Conservation (phyloP, 1,140 invertebrate genomes). For the Aradophagus sp. region DNA sequence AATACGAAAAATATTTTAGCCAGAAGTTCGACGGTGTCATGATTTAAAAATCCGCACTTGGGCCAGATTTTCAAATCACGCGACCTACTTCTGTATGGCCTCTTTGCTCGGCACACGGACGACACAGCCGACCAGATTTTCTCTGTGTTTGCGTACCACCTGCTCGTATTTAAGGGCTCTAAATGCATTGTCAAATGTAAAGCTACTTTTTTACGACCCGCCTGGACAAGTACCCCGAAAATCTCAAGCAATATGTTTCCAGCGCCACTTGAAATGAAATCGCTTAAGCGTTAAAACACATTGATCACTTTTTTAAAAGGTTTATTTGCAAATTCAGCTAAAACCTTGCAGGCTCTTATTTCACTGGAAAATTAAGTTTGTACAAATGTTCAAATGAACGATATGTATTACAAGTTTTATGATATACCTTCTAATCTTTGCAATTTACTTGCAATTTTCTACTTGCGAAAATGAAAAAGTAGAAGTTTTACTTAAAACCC, state of each 20-base stretch:
- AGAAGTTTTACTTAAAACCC: too few relatives aligned
- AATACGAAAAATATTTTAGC: background rate
- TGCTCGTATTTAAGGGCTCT: constrained; percentile 52
- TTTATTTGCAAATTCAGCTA: background rate
- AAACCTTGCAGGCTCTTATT: background rate
- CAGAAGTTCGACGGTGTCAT: constrained; percentile 41
- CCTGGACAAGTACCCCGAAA: constrained; percentile 28
- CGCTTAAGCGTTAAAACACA: constrained; percentile 15
- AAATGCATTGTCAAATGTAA: constrained; percentile 51
- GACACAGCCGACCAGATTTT: constrained; percentile 18
- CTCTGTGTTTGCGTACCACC: constrained; percentile 40
- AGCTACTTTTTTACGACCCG: constrained; percentile 50
- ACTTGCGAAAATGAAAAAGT: too few relatives aligned
- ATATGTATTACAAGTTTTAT: too few relatives aligned
- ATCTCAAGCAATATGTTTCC: constrained; percentile 33
- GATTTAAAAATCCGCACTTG: constrained; percentile 42
- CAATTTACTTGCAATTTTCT: too few relatives aligned
- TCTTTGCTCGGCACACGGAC: constrained; percentile 12
- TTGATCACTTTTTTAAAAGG: background rate
- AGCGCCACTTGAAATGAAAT: constrained; percentile 22
- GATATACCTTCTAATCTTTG: too few relatives aligned
- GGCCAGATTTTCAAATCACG: constrained; percentile 12
- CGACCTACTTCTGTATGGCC: constrained; percentile 38
- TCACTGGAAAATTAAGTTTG: too few relatives aligned
- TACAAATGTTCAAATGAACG: too few relatives aligned